Base-by-base conservation (phyloP, 2,797 vertebrate species). In the Atherinosoma microstoma region DNA sequence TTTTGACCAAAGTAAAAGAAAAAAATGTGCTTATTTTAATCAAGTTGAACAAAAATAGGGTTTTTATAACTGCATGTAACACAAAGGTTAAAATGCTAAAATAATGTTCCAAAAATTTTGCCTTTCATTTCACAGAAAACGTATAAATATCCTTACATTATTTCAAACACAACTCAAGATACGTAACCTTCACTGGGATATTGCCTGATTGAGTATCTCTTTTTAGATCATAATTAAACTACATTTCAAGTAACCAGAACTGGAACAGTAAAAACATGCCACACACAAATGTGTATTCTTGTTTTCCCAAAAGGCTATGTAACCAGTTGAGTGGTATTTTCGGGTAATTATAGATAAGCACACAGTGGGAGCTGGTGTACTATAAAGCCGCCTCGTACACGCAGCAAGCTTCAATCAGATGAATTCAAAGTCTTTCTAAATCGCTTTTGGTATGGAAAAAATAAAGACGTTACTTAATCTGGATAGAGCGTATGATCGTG, bases 281-380 rank as follows among this genome's bases (percentile, higher is more conserved):
- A 63, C 57, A 61, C 51, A 73, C 45, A 76, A 42, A 24, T 16
- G 67, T 68, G 67, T 58, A 60, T 29, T 56, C 65, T 65, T 62
- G 69, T 74, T 76, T 86, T 85, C 64, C 45, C 73, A 60, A 64
- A 80, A 56, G 73, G 57, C 58, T 67, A 64, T 30, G 73, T 71
- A 73, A 75, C 78, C 69, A 80, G 63, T 70, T 22, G 51, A 75
- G 74, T 70, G 64, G 58, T 84, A 78, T 84, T 82, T 82, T 87
- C 59, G 74, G 47, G 27, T 73, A 86, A 84, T 85, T 84, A 84
- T 51, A 82, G 65, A 83, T 74, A 80, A 87, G 82, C 53, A 74
- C 75, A 78, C 70, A 66, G 70, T 62, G 49, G 74, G 57, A 70
- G 59, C 32, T 51, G 65, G 34, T 32, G 67, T 67, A 64, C 64